Evolutionary conservation across 2,113 vertebrate genomes (phyloP).

Genomic region (Halcyon senegalensis): DNA sequence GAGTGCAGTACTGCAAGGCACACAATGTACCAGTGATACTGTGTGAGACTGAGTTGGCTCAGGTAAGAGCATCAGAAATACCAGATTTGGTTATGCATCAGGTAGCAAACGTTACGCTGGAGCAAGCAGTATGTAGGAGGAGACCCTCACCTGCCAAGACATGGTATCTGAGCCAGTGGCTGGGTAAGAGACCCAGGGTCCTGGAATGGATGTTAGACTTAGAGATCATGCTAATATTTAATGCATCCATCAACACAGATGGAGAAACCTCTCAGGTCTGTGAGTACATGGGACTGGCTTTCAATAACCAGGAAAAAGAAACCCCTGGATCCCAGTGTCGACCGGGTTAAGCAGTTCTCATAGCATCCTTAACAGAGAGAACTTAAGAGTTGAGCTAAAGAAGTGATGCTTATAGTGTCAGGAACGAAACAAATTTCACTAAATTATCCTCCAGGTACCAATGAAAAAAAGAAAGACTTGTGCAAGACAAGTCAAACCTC

Average conservation of each 20-base stretch:
- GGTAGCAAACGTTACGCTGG: not conserved
- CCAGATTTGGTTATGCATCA: not conserved
- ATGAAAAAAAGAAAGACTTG: not conserved
- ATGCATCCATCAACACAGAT: rapidly evolving
- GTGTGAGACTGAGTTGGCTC: not conserved
- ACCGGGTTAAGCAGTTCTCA: not conserved
- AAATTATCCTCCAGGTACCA: not conserved
- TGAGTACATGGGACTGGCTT: not conserved
- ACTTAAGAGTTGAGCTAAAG: not conserved
- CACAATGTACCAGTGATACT: not conserved
- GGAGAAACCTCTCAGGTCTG: not conserved
- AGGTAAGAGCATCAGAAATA: not conserved
- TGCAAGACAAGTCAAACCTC: not conserved
- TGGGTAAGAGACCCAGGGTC: not conserved
- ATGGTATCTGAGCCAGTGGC: not conserved
- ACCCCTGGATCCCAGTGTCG: not conserved
- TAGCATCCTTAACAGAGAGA: not conserved
- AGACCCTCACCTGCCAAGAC: not conserved
- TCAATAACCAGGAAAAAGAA: not conserved
- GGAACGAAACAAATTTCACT: not conserved
- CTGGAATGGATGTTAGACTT: not conserved
- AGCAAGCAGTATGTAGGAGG: not conserved
- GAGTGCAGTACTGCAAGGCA: not conserved
- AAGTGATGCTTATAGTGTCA: not conserved
- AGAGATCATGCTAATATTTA: not conserved